Evolutionary conservation across 2,113 vertebrate genomes (phyloP), one percentile per base, ranked within the genome.

Genomic region (Hemichromis elongatus): DNA sequence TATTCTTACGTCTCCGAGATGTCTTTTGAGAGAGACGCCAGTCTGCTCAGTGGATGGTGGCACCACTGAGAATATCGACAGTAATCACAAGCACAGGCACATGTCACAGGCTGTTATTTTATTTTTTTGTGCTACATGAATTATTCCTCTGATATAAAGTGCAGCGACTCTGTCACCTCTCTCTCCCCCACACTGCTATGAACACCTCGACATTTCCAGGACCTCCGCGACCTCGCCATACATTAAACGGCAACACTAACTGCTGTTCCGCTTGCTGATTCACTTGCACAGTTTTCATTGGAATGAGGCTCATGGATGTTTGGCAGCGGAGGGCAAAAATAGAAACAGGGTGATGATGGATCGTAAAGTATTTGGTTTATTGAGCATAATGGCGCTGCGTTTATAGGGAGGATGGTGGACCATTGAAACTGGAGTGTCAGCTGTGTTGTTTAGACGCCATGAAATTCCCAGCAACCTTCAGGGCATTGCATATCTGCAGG

Each of bases 381-480:
- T 90, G 91, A 84, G 79, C 83, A 80, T 92, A 94, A 96, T 91
- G 86, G 90, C 26, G 80, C 92, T 85, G n/a, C 56, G 70, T 88
- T 94, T 93, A 93, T 93, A 52, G 80, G 78, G 30, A 79, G 84
- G 89, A 91, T 35, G 7, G 87, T 89, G 85, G 83, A 68, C 30
- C 70, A 52, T 7, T 81, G 88, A 61, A 81, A 56, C 28, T 45
- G 33, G 82, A 81, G 82, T 83, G 80, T 89, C 86, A 16, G 80
- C 50, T 18, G 57, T 45, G 53, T 83, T 47, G 79, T 85, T 47
- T 9, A 78, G 57, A 79, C 57, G 1, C 73, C 57, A 53, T 83
- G 61, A 92, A 87, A 63, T 68, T 80, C 35, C 19, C 6, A 11
- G 53, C 56, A 66, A 42, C n/a, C 52, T 13, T 81, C 47, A n/a